Evolutionary conservation across 2,797 vertebrate species (phyloP).

Genomic region (Siniperca undulata): DNA sequence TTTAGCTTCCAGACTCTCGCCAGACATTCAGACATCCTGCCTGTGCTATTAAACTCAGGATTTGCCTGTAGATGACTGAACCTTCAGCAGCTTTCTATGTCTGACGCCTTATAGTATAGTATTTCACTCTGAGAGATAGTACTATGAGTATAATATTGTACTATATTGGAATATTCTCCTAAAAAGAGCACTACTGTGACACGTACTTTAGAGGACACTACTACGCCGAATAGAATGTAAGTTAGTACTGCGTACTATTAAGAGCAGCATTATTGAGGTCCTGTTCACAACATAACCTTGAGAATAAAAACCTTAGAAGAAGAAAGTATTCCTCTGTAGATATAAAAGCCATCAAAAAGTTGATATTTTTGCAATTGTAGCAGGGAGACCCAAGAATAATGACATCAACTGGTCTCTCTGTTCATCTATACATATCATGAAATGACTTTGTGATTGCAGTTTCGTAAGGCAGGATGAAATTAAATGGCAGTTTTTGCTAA

Average conservation of each 20-base stretch:
- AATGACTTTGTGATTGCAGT: neutral
- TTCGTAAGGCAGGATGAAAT: neutral
- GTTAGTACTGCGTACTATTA: neutral
- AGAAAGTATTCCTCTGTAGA: neutral
- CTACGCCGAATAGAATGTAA: neutral
- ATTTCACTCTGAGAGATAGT: neutral
- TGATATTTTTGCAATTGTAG: neutral
- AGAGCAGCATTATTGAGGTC: neutral
- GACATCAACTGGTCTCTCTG: neutral
- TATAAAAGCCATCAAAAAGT: neutral
- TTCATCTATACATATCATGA: neutral
- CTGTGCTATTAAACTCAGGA: neutral
- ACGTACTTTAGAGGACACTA: neutral
- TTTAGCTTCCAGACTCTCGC: slow-evolving; percentile 6
- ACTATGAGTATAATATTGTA: neutral
- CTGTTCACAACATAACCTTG: neutral
- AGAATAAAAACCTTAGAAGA: neutral
- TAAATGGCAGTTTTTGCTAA: neutral
- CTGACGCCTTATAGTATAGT: slow-evolving; percentile 12
- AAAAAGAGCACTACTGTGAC: neutral
- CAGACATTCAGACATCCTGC: slow-evolving; percentile 29
- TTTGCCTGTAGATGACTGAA: slow-evolving; percentile 6
- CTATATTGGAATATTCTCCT: neutral
- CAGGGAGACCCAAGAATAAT: neutral
- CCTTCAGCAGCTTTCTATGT: slow-evolving; percentile 3